Conservation (phyloP, 2,888 invertebrate genomes). For the Ethmia dodecea region DNA sequence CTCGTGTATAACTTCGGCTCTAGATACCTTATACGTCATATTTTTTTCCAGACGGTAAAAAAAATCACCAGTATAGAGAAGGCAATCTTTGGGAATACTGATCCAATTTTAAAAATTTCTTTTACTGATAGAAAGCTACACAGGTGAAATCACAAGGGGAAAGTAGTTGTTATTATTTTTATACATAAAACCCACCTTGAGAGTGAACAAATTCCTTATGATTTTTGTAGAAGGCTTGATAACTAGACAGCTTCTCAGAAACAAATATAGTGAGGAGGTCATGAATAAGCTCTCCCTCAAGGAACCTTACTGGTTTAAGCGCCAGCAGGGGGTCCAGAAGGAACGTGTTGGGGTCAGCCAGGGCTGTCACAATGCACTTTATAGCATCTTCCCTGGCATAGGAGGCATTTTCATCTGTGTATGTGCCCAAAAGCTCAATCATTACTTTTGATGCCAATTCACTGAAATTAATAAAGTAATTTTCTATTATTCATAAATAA, state of each 20-base stretch:
- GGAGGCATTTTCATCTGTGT: slow-evolving; percentile 97
- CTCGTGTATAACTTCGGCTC: too few relatives aligned
- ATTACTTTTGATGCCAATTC: slow-evolving; percentile 97
- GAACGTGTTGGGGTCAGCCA: slow-evolving; percentile 97
- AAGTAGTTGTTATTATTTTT: too few relatives aligned
- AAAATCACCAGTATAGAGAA: too few relatives aligned
- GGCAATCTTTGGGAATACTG: too few relatives aligned
- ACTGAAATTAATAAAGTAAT: slow-evolving; percentile 63
- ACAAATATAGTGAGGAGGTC: slow-evolving; percentile 97
- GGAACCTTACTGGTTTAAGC: slow-evolving; percentile 95
- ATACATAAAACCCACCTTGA: slow-evolving; percentile 77
- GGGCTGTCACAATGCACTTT: slow-evolving; percentile 95
- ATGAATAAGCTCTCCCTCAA: slow-evolving; percentile 96
- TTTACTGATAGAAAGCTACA: too few relatives aligned
- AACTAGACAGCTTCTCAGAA: slow-evolving; percentile 94
- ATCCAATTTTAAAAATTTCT: too few relatives aligned
- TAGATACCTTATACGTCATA: too few relatives aligned
- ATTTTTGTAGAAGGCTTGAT: slow-evolving; percentile 93
- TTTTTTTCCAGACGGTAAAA: too few relatives aligned
- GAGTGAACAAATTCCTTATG: slow-evolving; percentile 94
- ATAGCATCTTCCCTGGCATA: slow-evolving; percentile 98
- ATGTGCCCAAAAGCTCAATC: slow-evolving; percentile 97
- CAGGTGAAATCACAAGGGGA: too few relatives aligned
- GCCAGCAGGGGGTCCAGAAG: slow-evolving; percentile 95
- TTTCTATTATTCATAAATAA: too few relatives aligned